phyloP scores from a whole-genome alignment of 2,113 vertebrate genomes.

The Gobiocypris rarus region DNA sequence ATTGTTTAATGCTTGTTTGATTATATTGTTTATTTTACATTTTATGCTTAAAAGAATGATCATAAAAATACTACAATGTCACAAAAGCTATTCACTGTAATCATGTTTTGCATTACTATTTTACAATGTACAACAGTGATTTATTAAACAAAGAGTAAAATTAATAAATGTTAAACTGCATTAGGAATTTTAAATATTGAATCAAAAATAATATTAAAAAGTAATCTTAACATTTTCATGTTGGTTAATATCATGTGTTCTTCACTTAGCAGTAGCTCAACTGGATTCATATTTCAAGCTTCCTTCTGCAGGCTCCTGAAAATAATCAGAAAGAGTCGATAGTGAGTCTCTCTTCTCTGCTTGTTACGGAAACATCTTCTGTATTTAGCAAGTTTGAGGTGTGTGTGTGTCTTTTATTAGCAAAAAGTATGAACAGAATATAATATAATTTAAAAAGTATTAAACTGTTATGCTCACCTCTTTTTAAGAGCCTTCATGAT shows the following conservation, averaged over 20 bases:
- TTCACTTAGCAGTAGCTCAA: neutral
- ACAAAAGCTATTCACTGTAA: neutral
- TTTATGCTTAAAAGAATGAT: neutral
- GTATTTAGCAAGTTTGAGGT: neutral
- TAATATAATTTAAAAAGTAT: neutral
- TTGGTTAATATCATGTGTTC: neutral
- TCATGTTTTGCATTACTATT: neutral
- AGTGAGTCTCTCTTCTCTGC: neutral
- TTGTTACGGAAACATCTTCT: neutral
- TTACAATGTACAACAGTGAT: neutral
- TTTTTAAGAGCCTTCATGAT: constrained; percentile 39
- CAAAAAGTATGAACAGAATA: neutral
- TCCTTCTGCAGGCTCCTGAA: neutral
- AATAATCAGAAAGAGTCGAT: neutral
- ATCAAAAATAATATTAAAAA: neutral
- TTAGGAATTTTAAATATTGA: neutral
- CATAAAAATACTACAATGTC: neutral
- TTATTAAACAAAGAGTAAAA: neutral
- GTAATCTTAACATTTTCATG: neutral
- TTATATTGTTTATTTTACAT: neutral
- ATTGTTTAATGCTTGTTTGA: neutral
- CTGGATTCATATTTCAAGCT: neutral
- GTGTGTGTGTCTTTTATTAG: neutral
- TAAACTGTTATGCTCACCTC: constrained; percentile 27
- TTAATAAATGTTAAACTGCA: neutral